These are phyloP conservation scores for Colaptes auratus DNA, from an alignment of 2,113 vertebrate species.

Conservation along the genomic window DNA sequence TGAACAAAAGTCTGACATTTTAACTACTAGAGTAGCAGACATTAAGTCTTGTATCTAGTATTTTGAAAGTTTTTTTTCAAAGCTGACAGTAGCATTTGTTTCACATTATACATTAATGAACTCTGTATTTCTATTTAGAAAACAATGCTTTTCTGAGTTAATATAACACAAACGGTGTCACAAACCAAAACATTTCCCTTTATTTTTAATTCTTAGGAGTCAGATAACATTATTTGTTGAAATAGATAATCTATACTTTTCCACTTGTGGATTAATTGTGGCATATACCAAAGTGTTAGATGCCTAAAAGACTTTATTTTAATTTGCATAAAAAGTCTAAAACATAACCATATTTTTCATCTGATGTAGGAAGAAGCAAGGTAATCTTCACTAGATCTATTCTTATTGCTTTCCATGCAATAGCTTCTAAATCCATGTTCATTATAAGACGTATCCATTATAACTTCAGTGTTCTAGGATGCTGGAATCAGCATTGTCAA, in stretches of 20 bases:
- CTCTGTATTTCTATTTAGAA: slow-evolving; percentile 20
- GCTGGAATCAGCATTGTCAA: slow-evolving; percentile 12
- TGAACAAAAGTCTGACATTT: slow-evolving; percentile 8
- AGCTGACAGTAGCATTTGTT: slow-evolving; percentile 32
- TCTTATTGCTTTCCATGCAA: neutral
- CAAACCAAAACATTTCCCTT: neutral
- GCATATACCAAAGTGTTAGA: neutral
- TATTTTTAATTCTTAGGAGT: neutral
- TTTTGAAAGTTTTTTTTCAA: slow-evolving; percentile 28
- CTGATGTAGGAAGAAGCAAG: neutral
- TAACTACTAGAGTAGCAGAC: neutral
- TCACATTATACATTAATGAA: slow-evolving; percentile 22
- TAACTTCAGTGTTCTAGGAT: neutral
- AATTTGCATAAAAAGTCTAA: neutral
- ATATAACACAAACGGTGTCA: neutral
- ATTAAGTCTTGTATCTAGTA: neutral
- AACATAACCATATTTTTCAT: neutral
- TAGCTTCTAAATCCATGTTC: neutral
- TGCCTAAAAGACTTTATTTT: neutral
- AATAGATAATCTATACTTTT: neutral
- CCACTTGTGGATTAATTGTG: neutral
- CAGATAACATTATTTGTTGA: neutral
- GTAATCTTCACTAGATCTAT: neutral
- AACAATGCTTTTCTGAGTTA: slow-evolving; percentile 25
- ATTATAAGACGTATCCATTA: neutral